Base-by-base conservation (phyloP, 2,113 vertebrate species). In the Melospiza melodia region DNA sequence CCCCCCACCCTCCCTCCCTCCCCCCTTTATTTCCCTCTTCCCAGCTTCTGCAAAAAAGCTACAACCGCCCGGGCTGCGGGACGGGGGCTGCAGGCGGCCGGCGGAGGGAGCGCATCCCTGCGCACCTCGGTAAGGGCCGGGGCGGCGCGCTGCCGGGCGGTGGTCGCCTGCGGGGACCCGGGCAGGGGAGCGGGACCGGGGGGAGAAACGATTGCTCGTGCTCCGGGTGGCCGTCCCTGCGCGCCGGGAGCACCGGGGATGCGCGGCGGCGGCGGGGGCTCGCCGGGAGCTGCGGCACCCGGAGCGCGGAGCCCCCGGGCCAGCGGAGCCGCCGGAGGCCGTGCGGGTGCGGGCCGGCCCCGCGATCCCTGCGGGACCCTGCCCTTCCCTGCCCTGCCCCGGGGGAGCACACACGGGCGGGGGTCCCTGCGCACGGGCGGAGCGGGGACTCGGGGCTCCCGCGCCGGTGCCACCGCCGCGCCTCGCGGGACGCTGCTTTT, bases 11-110 rank as follows among this genome's bases (percentile, higher is more conserved):
- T 90, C 75, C 85, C 80, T 90, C 75, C 85, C 93, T 77, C 65
- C 58, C 65, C 73, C 85, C 84, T 95, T 88, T 82, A 75, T 93
- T 87, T 89, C 80, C 84, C 72, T 68, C 68, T 96, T 94, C 85
- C 78, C 84, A 91, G 94, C 85, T 94, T 85, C 94, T 93, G 57
- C 43, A 74, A 91, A 94, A 87, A 76, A 84, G 43, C 89, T 67
- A n/a, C 93, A 25, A 33, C 74, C 75, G 65, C 86, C 74, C 37
- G 44, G 62, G 94, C 93, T 79, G 89, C 59, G 74, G 83, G 93
- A 89, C 79, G 39, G 39, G 91, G 84, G 39, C 77, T 82, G 61
- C 72, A 27, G 76, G 78, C 78, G 48, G 55, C 63, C 82, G 65
- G 86, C 79, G 96, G 83, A 82, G 90, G 92, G 76, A 88, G 69